phyloP scores from a whole-genome alignment of 1,140 invertebrate genomes.

The Platorchestia sp. region DNA sequence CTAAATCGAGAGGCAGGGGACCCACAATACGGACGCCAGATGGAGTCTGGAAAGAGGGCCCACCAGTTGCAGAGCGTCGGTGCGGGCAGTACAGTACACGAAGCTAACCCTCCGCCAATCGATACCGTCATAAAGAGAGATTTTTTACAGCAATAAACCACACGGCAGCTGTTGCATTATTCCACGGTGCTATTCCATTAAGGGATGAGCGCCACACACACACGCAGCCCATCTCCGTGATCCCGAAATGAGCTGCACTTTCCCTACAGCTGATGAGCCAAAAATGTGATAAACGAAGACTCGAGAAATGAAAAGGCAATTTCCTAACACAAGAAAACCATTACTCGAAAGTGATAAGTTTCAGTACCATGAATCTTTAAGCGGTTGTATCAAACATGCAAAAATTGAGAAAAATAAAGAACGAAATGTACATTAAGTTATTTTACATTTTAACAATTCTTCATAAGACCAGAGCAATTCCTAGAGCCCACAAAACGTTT shows the following conservation, averaged over 20 bases:
- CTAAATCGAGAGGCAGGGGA: background rate
- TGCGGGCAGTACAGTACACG: background rate
- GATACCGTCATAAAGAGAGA: constrained; percentile 53
- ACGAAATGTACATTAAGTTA: too few species aligned
- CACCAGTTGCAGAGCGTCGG: constrained; percentile 18
- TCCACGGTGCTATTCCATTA: constrained; percentile 50
- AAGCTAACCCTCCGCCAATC: constrained; percentile 5
- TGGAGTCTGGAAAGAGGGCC: background rate
- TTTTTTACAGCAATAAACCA: constrained; percentile 47
- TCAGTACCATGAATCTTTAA: too few species aligned
- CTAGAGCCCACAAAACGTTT: too few species aligned
- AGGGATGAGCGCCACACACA: constrained; percentile 36
- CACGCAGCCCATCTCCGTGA: constrained; percentile 24
- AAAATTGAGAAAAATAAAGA: too few species aligned
- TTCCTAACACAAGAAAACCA: background rate
- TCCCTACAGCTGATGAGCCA: background rate
- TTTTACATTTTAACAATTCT: background rate
- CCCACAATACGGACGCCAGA: background rate
- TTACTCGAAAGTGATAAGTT: too few species aligned
- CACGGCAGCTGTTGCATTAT: constrained; percentile 51
- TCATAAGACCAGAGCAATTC: background rate
- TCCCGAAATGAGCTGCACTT: background rate
- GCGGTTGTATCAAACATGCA: too few species aligned
- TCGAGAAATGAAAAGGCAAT: background rate
- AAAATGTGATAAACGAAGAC: background rate